A percentile compares a stretch with the other conserved stretches of the same genome.
Evolutionary conservation across 2,888 invertebrate species (phyloP).

Genomic region (Atherix ibis): DNA sequence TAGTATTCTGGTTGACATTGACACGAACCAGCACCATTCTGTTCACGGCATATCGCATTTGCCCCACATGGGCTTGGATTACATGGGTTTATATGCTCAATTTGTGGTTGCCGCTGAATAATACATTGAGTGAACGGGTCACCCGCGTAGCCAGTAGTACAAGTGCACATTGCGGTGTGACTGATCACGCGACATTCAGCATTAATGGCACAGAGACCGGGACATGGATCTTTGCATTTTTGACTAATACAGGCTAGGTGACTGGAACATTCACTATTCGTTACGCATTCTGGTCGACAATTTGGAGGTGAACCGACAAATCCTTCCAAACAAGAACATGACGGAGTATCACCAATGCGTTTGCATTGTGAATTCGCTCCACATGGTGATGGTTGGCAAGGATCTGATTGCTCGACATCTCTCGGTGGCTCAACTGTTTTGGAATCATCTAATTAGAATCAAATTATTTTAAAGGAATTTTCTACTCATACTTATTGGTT

Average conservation of each 20-base stretch:
- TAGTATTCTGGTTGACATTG: constrained; percentile 52
- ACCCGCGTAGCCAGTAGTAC: constrained; percentile 40
- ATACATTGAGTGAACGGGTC: constrained; percentile 38
- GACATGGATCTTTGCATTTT: constrained; percentile 43
- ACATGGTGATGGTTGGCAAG: constrained; percentile 50
- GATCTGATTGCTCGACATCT: constrained; percentile 28
- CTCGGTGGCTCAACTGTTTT: constrained; percentile 17
- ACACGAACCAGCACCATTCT: constrained; percentile 57
- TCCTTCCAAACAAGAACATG: constrained; percentile 41
- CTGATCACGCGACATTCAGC: constrained; percentile 40
- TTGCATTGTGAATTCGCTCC: constrained; percentile 56
- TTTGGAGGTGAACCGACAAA: constrained; percentile 48
- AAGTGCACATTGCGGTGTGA: constrained; percentile 43
- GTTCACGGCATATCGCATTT: constrained; percentile 58
- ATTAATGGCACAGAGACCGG: constrained; percentile 42
- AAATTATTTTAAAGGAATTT: too few relatives aligned
- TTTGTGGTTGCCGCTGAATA: constrained; percentile 34
- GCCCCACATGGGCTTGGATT: constrained; percentile 40
- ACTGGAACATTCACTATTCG: constrained; percentile 43
- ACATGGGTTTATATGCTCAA: constrained; percentile 31
- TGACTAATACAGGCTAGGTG: constrained; percentile 40
- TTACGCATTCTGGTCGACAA: constrained; percentile 49
- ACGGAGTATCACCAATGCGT: constrained; percentile 27
- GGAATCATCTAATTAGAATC: constrained; percentile 1
- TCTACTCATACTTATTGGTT: constrained; percentile 11